Evolutionary conservation across 2,113 vertebrate species (phyloP), one percentile per base, ranked within the genome.

Genomic region (Salvator merianae): DNA sequence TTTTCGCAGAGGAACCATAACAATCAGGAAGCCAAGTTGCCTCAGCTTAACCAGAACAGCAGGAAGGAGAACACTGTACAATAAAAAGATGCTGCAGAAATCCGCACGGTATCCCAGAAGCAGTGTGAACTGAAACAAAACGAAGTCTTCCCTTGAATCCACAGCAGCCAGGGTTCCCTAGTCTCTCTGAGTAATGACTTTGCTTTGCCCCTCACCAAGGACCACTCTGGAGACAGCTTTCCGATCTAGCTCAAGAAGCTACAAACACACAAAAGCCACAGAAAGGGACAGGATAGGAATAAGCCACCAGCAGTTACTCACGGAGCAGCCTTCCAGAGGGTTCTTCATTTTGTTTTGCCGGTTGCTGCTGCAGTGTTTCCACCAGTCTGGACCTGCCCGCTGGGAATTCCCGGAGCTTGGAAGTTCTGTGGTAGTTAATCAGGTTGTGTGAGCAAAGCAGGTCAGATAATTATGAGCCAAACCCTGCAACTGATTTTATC

Each of bases 291-390:
- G 59, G 12, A n/a, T 40, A 20, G 43, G 20, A 26, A 40, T 26
- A 34, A 62, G 14, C 20, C n/a, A 26, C 62, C n/a, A 40, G 65
- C 68, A 40, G 10, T n/a, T 93, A 97, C 98, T 98, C 94, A 98
- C 98, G 14, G 88, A 93, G 82, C 96, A 97, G 73, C 93, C 93
- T 89, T 95, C 91, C 79, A 96, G 89, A 6, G 95, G 97, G 81
- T 98, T 97, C 95, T 95, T 97, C 97, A 98, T 98, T 93, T 93
- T 96, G 90, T 84, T 94, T 84, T 90, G 89, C 34, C 71, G 79
- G 76, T 82, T 66, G 36, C 84, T 77, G 87, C 83, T 94, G 94
- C 80, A 30, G 76, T 24, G 93, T 89, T 91, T 87, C 82, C 84
- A 92, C 95, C 81, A 80, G 91, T 40, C 69, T 40, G 62, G 72